phyloP scores from a whole-genome alignment of 2,113 vertebrate genomes.

The Lontra canadensis region DNA sequence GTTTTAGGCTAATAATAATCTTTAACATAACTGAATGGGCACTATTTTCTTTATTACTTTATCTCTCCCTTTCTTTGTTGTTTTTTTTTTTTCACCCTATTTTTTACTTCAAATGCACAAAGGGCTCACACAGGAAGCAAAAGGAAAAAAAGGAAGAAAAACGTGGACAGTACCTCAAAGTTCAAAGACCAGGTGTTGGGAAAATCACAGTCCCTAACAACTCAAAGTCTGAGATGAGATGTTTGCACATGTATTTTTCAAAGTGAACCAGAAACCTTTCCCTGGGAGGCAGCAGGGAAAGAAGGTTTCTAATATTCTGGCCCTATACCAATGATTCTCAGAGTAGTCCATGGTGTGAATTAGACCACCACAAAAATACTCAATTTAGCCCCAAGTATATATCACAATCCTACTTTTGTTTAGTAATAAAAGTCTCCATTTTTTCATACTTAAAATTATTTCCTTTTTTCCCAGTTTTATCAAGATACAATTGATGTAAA shows the following conservation, averaged over 20 bases:
- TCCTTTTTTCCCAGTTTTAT: background rate
- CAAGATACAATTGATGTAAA: background rate
- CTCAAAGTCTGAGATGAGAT: background rate
- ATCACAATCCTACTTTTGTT: background rate
- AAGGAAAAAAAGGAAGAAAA: background rate
- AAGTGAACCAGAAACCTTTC: constrained; percentile 26
- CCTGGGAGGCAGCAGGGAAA: background rate
- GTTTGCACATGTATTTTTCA: constrained; percentile 1
- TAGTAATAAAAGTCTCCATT: background rate
- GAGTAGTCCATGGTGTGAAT: background rate
- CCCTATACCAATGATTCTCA: background rate
- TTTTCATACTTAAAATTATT: background rate
- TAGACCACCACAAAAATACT: background rate
- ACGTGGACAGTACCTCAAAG: background rate
- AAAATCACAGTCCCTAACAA: background rate
- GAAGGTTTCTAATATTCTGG: background rate
- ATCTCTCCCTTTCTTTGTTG: background rate
- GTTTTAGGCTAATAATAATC: constrained; percentile 28
- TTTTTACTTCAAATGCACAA: constrained; percentile 28
- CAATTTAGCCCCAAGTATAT: background rate
- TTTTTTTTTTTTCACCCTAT: background rate
- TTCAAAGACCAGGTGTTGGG: constrained; percentile 16
- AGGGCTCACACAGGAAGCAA: background rate
- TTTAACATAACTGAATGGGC: background rate
- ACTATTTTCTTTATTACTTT: background rate